phyloP scores from a whole-genome alignment of 2,888 invertebrate genomes.

The Dorcus hopei region DNA sequence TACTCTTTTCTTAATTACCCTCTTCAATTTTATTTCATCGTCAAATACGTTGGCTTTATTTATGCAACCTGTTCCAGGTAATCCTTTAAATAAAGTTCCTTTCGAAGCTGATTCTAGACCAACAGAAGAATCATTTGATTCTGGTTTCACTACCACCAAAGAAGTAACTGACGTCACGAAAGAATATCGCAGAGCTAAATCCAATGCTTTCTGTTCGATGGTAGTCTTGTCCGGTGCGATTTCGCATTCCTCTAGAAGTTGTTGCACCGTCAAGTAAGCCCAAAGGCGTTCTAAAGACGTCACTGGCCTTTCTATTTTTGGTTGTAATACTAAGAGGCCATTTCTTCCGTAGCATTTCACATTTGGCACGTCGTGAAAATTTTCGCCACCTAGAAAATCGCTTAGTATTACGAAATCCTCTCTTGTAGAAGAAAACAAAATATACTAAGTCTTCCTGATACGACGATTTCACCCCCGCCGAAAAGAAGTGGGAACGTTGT shows the following conservation, averaged over 20 bases:
- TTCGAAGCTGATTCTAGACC: constrained; percentile 47
- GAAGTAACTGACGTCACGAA: constrained; percentile 69
- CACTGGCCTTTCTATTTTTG: constrained; percentile 33
- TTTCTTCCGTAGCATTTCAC: constrained; percentile 26
- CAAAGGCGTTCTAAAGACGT: constrained; percentile 51
- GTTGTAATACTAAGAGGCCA: constrained; percentile 35
- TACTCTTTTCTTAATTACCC: too few relatives aligned
- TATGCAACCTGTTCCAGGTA: too few relatives aligned
- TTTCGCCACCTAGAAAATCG: neutral
- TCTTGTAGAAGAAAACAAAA: neutral
- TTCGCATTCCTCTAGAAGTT: constrained; percentile 57
- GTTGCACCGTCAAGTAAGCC: constrained; percentile 66
- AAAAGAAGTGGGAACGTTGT: constrained; percentile 58
- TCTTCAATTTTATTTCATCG: too few relatives aligned
- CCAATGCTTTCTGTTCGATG: constrained; percentile 54
- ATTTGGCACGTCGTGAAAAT: constrained; percentile 9
- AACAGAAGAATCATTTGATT: constrained; percentile 51
- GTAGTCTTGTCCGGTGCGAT: constrained; percentile 32
- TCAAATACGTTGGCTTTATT: too few relatives aligned
- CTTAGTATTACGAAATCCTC: neutral
- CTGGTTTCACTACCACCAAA: constrained; percentile 63
- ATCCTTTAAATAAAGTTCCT: too few relatives aligned
- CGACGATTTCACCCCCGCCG: constrained; percentile 61
- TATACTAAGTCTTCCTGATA: constrained; percentile 54
- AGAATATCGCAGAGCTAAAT: constrained; percentile 59